Base-by-base conservation (phyloP, 2,113 vertebrate genomes). In the Casuarius casuarius region DNA sequence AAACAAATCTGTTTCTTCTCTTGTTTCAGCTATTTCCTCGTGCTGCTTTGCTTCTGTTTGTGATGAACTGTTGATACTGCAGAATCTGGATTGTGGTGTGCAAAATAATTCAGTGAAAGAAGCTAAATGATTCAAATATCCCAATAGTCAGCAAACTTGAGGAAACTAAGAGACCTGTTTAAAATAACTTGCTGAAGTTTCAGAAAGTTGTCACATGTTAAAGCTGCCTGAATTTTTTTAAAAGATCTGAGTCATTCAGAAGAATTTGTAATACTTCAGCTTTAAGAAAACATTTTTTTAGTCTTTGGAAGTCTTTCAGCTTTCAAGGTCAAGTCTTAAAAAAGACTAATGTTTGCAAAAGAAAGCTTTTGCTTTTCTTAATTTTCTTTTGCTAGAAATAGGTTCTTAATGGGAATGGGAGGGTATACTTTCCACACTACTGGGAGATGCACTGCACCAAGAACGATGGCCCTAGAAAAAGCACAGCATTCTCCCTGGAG, bases 81-180 rank as follows among this genome's bases (percentile, higher is more conserved):
- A 95, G 88, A 96, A 89, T 72, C 68, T 94, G 73, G 46, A 80
- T 88, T 87, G 68, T 29, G 38, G 81, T 95, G 87, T 72, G 81
- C 67, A 91, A 85, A 90, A 91, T 95, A 94, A 75, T 84, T 87
- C 73, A 58, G 42, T 84, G 84, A 93, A 87, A 93, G 80, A 74
- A 91, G 22, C n/a, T 75, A 68, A 96, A 73, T 90, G 72, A 94
- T 92, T 96, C 92, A 96, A 96, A 95, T 93, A 97, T 90, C 88
- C 76, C 51, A 81, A 52, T 78, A 72, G 80, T 97, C 93, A 96
- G 90, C 94, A 94, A 96, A 92, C 15, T 82, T 20, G 48, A 68
- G 29, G 80, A 84, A 93, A 84, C 63, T 67, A 46, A 89, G 40
- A 91, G 72, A 96, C 31, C 46, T 78, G n/a, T 86, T 91, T 90